These are phyloP conservation scores for Brenthis hecate DNA, from an alignment of 2,888 invertebrate genomes.

Conservation along the genomic window DNA sequence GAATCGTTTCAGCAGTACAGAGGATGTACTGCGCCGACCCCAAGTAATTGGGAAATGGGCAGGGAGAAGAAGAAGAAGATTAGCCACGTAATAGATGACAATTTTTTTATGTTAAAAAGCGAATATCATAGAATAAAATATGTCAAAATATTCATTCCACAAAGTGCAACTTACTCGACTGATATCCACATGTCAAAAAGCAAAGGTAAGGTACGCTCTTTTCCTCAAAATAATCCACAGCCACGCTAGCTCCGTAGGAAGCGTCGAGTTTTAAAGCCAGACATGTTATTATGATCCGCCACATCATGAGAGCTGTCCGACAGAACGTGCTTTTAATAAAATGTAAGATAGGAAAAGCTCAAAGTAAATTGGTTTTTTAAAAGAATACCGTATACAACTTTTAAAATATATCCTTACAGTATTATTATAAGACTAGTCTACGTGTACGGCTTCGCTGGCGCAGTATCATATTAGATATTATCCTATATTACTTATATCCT, in stretches of 20 bases:
- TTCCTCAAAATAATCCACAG: constrained; percentile 52
- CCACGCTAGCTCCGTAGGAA: constrained; percentile 19
- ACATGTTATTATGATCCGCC: constrained; percentile 7
- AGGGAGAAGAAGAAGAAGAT: too few relatives aligned
- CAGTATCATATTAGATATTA: background rate
- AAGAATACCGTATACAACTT: background rate
- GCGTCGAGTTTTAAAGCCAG: background rate
- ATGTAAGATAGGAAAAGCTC: constrained; percentile 12
- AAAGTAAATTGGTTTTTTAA: constrained; percentile 10
- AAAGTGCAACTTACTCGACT: constrained; percentile 32
- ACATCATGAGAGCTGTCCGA: constrained; percentile 9
- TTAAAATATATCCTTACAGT: background rate
- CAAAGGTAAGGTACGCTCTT: constrained; percentile 51
- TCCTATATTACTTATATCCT: too few relatives aligned
- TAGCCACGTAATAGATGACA: too few relatives aligned
- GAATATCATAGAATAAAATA: background rate
- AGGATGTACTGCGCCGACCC: too few relatives aligned
- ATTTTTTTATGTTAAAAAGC: too few relatives aligned
- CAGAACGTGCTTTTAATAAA: constrained; percentile 7
- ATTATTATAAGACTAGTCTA: too few relatives aligned
- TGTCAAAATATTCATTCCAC: constrained; percentile 2
- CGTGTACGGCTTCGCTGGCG: background rate
- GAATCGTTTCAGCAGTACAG: too few relatives aligned
- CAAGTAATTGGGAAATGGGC: too few relatives aligned
- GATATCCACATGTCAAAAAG: constrained; percentile 53